Percentiles rank a stretch among this genome's conserved stretches.
Conservation (phyloP, 1,140 invertebrate genomes). For the Hyphantria cunea region DNA sequence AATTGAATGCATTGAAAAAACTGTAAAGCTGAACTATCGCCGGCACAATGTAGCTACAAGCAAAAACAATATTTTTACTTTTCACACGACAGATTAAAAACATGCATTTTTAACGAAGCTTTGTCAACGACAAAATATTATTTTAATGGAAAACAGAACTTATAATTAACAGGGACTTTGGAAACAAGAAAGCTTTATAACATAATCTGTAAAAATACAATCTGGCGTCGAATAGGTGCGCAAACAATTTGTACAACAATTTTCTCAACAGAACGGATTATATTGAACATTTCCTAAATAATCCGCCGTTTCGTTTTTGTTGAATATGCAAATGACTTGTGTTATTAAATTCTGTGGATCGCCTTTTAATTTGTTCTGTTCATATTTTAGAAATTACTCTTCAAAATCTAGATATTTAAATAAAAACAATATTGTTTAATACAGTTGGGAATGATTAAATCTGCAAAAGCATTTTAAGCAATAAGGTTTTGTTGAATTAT, state of each 20-base stretch:
- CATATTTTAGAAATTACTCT: slow-evolving; percentile 6
- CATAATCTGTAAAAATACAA: slow-evolving; percentile 4
- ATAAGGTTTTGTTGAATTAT: background rate
- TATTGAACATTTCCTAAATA: slow-evolving; percentile 28
- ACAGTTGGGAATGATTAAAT: background rate
- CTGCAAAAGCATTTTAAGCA: background rate
- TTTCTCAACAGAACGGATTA: slow-evolving; percentile 32
- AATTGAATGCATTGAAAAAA: slow-evolving; percentile 8
- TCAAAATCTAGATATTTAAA: background rate
- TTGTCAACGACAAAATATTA: slow-evolving; percentile 19
- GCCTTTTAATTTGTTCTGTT: slow-evolving; percentile 31
- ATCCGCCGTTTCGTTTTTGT: slow-evolving; percentile 18
- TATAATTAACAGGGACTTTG: slow-evolving; percentile 17
- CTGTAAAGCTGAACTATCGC: slow-evolving; percentile 3
- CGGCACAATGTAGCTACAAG: slow-evolving; percentile 7
- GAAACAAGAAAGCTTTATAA: slow-evolving; percentile 10
- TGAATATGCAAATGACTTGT: slow-evolving; percentile 38
- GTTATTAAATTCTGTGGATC: slow-evolving; percentile 36
- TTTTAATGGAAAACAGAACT: slow-evolving; percentile 27
- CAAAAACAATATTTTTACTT: slow-evolving; percentile 14
- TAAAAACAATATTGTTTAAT: background rate
- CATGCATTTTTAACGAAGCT: slow-evolving; percentile 28
- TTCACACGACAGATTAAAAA: slow-evolving; percentile 26
- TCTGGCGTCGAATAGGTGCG: background rate
- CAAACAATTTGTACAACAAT: slow-evolving; percentile 36